Conservation (phyloP, 2,888 invertebrate species). For the Brenthis hecate region DNA sequence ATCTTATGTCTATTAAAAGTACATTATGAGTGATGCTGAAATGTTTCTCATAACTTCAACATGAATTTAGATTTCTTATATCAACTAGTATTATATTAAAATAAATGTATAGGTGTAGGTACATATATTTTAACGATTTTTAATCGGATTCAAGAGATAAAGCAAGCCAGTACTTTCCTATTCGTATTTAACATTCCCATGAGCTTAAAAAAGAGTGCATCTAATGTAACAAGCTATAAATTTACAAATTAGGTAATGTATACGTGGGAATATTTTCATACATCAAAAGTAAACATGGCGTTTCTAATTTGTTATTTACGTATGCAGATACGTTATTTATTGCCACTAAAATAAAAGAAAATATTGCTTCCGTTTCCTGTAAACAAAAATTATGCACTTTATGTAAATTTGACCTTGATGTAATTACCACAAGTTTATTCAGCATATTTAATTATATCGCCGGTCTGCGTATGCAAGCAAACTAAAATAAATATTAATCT, state of each 20-base stretch:
- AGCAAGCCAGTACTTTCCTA: constrained; percentile 40
- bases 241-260: constrained; percentile 74
- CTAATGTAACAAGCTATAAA: constrained; percentile 64
- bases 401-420: constrained; percentile 2
- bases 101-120: neutral
- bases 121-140: constrained; percentile 12
- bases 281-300: constrained; percentile 42
- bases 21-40: no score
- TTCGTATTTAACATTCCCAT: constrained; percentile 59
- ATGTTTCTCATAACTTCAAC: no score
- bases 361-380: neutral
- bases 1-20: no score
- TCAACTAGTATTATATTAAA: neutral
- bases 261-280: constrained; percentile 72
- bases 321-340: constrained; percentile 21
- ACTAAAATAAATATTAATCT: constrained; percentile 58
- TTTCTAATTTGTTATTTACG: constrained; percentile 50
- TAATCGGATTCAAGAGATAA: constrained; percentile 13
- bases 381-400: neutral
- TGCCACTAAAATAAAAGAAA: no score
- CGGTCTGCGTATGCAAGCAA: constrained; percentile 26
- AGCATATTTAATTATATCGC: constrained; percentile 39
- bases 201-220: constrained; percentile 50
- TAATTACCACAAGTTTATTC: constrained; percentile 5
- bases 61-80: neutral